Base-by-base conservation (phyloP, 2,797 vertebrate species). In the Passerculus sandwichensis region DNA sequence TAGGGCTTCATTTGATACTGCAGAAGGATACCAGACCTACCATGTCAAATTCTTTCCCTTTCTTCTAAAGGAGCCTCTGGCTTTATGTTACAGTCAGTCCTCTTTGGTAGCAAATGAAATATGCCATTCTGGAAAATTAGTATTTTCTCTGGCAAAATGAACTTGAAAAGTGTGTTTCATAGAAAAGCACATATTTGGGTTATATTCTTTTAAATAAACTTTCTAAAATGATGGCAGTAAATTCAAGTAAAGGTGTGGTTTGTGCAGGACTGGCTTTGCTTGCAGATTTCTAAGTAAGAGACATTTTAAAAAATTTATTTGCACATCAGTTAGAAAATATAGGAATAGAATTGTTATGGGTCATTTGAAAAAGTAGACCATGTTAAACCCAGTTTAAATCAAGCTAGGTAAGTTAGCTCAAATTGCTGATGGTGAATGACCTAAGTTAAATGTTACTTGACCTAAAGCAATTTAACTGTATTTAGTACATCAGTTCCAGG, bases 21-120 rank as follows among this genome's bases (percentile, higher is more conserved):
- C 93, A 96, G 82, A 96, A 89, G 91, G 93, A 94, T 95, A 96
- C 89, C 85, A 94, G 91, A 97, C 93, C 93, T 89, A 95, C 95
- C 94, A 84, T 96, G 93, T 90, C 96, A 95, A 96, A 96, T 97
- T 91, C 86, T 94, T 96, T 88, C 85, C 94, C 91, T 97, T 96
- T 95, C 94, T 96, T 96, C 94, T 96, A 47, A 81, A 87, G 71
- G 79, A 97, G 59, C 54, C 65, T 87, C 89, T 48, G 56, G 91
- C 94, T 90, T 96, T 96, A 87, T 82, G 93, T 96, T 94, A 94
- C 94, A 95, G 83, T 78, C 91, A 90, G 79, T 79, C 67, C 50
- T 89, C 75, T 96, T 96, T 95, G 90, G 92, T 95, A 96, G 88
- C 76, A 92, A 89, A 91, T 97, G 91, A 97, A 96, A 97, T 96